phyloP scores from a whole-genome alignment of 2,888 invertebrate genomes.

The Trisateles emortualis region DNA sequence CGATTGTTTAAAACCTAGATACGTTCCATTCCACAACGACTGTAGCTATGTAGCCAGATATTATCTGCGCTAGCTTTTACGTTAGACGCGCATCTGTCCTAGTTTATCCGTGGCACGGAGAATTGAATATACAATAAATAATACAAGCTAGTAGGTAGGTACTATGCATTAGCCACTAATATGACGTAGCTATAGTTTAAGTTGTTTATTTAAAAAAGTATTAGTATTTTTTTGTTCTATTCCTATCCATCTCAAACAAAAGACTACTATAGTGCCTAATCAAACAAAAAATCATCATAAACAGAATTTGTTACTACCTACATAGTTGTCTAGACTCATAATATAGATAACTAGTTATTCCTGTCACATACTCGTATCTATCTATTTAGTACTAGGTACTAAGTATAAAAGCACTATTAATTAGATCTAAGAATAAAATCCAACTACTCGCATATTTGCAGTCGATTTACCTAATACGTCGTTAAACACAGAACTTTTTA shows the following conservation, averaged over 20 bases:
- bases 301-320: too few relatives aligned
- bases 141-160: background rate
- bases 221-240: too few relatives aligned
- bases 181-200: too few relatives aligned
- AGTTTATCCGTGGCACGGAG: background rate
- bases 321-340: too few relatives aligned
- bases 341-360: background rate
- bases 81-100: background rate
- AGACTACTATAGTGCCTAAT: too few relatives aligned
- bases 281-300: too few relatives aligned
- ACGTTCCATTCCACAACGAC: background rate
- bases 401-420: constrained; percentile 6
- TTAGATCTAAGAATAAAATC: constrained; percentile 5
- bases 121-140: background rate
- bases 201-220: too few relatives aligned
- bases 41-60: background rate
- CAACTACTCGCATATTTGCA: background rate
- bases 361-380: background rate
- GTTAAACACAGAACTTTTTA: constrained; percentile 34
- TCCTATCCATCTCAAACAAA: too few relatives aligned
- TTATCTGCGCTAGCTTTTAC: background rate
- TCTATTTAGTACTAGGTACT: background rate
- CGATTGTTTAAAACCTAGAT: background rate
- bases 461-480: constrained; percentile 9
- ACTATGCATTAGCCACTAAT: background rate